A percentile compares a stretch with the other conserved stretches of the same genome.
Evolutionary conservation across 2,113 vertebrate genomes (phyloP).

Genomic region (Tetraodon nigroviridis): DNA sequence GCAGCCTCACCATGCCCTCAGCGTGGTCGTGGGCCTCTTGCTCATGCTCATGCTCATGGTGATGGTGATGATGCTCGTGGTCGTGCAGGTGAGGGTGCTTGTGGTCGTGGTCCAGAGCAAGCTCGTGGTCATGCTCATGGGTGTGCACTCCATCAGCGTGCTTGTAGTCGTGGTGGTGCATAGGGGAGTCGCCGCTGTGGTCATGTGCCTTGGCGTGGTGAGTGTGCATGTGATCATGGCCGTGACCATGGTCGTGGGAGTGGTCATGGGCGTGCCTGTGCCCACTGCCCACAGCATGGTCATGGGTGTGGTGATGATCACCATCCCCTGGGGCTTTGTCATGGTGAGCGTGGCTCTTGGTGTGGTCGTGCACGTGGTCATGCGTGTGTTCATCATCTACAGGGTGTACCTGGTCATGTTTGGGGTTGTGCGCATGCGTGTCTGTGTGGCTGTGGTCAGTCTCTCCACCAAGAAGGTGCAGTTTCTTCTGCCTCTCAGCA

Average conservation of each 20-base stretch:
- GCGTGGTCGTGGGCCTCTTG: constrained; percentile 4
- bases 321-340: constrained; percentile 26
- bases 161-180: constrained; percentile 64
- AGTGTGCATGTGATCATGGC: constrained; percentile 61
- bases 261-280: constrained; percentile 57
- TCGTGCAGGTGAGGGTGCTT: constrained; percentile 67
- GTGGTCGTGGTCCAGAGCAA: constrained; percentile 71
- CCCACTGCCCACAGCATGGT: constrained; percentile 29
- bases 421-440: constrained; percentile 13
- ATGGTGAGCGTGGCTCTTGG: constrained; percentile 52
- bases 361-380: constrained; percentile 55
- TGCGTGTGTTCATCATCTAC: constrained; percentile 24
- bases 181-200: constrained; percentile 44
- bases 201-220: constrained; percentile 67
- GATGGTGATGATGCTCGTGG: constrained; percentile 75
- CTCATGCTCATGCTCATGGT: constrained; percentile 53
- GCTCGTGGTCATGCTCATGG: constrained; percentile 71
- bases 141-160: constrained; percentile 47
- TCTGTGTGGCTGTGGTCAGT: constrained; percentile 64
- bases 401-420: constrained; percentile 12
- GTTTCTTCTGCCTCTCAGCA: constrained; percentile 61
- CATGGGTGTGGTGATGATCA: constrained; percentile 67
- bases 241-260: constrained; percentile 56
- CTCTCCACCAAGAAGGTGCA: constrained; percentile 54
- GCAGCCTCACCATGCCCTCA: constrained; percentile 39